Base-by-base conservation (phyloP, 2,888 invertebrate species). In the Patella ulyssiponensis region DNA sequence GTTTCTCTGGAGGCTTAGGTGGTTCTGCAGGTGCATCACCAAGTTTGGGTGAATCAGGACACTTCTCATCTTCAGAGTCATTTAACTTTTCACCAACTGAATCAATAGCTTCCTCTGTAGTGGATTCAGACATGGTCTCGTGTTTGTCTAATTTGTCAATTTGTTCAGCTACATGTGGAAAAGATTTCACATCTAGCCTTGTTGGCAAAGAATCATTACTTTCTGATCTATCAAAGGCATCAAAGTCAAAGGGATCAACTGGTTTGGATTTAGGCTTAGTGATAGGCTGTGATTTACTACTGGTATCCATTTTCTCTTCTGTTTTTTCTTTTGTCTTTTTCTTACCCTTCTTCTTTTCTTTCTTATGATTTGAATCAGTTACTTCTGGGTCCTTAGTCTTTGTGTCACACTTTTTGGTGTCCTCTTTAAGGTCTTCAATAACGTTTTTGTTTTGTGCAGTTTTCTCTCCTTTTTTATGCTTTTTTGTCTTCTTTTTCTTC, bases 131-230 rank as follows among this genome's bases (percentile, higher is more conserved):
- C 64, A 64, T 64, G 7, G 74, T 78, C 73, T 82, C 80, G 7
- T 75, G 73, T 14, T 77, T 76, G 15, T 73, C 78, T 58, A 82
- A 70, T 23, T 75, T 75, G 51, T 79, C 80, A 53, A 81, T 80
- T 14, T 79, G 78, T 23, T 81, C 81, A 53, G 80, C 79, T 5
- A 71, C 76, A 44, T 73, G 77, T 53, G 72, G 69, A 20, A 69
- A 58, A 5, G 75, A 20, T 44, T 70, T 51, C 44, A 56, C 56
- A 23, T 74, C 77, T 15, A 20, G n/a, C 15, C 51, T 52, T 12
- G 52, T 20, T 20, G 69, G 20, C 14, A 33, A 51, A 44, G 75
- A 51, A 69, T 52, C 75, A 4, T 51, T 51, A 69, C 27, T 56
- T 44, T 56, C 15, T 23, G 51, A 51, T 23, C 52, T n/a, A 15